These are phyloP conservation scores for Buphagus erythrorhynchus DNA, from an alignment of 2,797 vertebrate species.

Conservation along the genomic window DNA sequence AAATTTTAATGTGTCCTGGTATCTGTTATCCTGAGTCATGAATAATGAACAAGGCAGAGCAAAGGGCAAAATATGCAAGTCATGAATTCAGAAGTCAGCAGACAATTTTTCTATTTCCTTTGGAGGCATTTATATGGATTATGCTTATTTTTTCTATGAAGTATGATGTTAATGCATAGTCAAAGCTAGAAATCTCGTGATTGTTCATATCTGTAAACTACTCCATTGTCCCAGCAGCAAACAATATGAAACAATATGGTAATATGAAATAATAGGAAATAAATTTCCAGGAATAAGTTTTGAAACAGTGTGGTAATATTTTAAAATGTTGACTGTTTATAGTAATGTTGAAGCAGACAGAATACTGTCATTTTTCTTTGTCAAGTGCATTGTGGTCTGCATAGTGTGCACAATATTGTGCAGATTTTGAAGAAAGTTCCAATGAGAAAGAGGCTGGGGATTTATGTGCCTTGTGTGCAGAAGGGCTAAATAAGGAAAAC, in stretches of 20 bases:
- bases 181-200: not conserved
- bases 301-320: not conserved
- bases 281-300: not conserved
- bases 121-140: not conserved
- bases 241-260: not conserved
- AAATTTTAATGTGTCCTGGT: not conserved
- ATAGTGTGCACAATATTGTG: not conserved
- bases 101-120: not conserved
- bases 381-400: not conserved
- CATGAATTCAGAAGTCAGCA: not conserved
- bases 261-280: not conserved
- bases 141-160: not conserved
- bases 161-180: not conserved
- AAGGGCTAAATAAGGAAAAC: not conserved
- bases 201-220: not conserved
- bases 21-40: not conserved
- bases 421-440: not conserved
- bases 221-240: not conserved
- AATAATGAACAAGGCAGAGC: not conserved
- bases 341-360: not conserved
- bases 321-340: not conserved
- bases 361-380: not conserved
- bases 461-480: not conserved
- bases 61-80: conserved; percentile 32
- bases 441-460: not conserved